These are phyloP conservation scores for Incurvaria masculella DNA, from an alignment of 2,888 invertebrate genomes.

Conservation along the genomic window DNA sequence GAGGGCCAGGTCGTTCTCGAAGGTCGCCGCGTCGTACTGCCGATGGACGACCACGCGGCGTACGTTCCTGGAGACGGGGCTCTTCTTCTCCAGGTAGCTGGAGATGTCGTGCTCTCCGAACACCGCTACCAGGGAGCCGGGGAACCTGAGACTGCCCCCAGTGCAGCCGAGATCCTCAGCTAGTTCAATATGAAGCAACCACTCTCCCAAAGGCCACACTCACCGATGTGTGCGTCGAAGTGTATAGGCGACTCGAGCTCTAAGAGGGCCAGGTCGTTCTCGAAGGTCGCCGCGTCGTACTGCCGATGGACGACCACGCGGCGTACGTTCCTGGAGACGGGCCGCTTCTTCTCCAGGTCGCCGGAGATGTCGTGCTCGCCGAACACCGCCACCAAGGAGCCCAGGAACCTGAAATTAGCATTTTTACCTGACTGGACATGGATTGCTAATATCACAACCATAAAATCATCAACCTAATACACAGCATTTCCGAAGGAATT, in stretches of 20 bases:
- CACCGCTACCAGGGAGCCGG: conserved; percentile 86
- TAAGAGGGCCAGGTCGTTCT: conserved; percentile 85
- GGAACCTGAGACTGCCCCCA: conserved; percentile 65
- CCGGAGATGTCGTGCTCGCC: conserved; percentile 90
- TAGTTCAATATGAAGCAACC: too few relatives aligned
- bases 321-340: conserved; percentile 78
- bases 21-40: conserved; percentile 85
- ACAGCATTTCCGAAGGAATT: too few relatives aligned
- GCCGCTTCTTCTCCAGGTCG: conserved; percentile 72
- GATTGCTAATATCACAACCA: too few relatives aligned
- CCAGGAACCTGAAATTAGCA: conserved; percentile 71
- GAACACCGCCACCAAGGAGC: conserved; percentile 85
- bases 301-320: conserved; percentile 85
- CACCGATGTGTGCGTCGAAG: conserved; percentile 81
- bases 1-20: conserved; percentile 88
- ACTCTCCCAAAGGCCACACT: too few relatives aligned
- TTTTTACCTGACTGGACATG: too few relatives aligned
- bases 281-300: conserved; percentile 88
- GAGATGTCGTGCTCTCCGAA: conserved; percentile 91
- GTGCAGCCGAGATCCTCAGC: too few relatives aligned
- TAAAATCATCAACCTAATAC: too few relatives aligned
- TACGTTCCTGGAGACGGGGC: conserved; percentile 79
- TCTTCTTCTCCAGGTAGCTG: conserved; percentile 74
- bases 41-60: conserved; percentile 84
- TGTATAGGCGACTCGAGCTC: conserved; percentile 81